Conservation (phyloP, 2,888 invertebrate genomes). For the Drosophila neutralis region DNA sequence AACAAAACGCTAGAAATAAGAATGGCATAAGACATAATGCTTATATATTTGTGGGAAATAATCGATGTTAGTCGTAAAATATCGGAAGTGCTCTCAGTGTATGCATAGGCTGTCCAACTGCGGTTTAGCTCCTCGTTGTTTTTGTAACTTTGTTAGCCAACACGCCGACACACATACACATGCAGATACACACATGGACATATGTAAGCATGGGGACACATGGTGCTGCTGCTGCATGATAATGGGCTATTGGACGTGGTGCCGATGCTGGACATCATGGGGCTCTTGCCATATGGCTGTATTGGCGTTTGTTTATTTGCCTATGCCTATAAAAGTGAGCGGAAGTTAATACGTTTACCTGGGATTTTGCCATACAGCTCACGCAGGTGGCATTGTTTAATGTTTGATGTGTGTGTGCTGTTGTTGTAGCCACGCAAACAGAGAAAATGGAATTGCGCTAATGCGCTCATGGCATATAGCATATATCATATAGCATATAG, state of each 20-base stretch:
- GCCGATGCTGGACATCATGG: constrained; percentile 50
- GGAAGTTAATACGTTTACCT: constrained; percentile 80
- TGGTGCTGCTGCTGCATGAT: constrained; percentile 51
- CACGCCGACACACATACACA: constrained; percentile 25
- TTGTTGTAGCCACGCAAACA: constrained; percentile 44
- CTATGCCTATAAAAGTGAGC: constrained; percentile 70
- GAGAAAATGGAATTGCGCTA: constrained; percentile 77
- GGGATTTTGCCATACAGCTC: constrained; percentile 44
- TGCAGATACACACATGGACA: not conserved
- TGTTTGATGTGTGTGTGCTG: constrained; percentile 24
- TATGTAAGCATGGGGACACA: constrained; percentile 30
- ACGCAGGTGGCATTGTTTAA: constrained; percentile 69
- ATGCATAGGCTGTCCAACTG: constrained; percentile 10
- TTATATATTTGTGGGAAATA: not conserved
- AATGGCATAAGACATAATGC: not conserved
- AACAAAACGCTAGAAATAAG: not conserved
- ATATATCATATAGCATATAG: not conserved
- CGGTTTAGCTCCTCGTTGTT: constrained; percentile 34
- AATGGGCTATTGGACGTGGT: constrained; percentile 51
- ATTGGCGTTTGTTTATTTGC: constrained; percentile 33
- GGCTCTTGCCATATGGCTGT: constrained; percentile 24
- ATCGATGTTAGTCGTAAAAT: not conserved
- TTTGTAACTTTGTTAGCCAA: constrained; percentile 54
- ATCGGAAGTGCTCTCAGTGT: constrained; percentile 22
- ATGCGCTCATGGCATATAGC: constrained; percentile 73